Evolutionary conservation across 2,888 invertebrate species (phyloP).

Genomic region (Pherbina coryleti): DNA sequence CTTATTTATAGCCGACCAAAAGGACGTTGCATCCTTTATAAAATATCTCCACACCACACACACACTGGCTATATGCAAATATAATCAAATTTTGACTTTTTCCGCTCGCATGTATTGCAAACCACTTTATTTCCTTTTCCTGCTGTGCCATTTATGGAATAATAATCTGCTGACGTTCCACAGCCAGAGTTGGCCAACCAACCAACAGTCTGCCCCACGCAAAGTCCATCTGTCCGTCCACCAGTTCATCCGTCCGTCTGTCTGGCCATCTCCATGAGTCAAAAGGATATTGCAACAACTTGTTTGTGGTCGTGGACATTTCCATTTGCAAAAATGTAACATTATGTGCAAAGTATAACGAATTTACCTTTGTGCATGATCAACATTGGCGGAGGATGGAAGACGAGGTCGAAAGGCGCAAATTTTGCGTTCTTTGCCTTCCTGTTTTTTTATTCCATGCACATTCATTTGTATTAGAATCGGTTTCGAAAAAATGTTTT

Average conservation of each 20-base stretch:
- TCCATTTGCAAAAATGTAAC: slow-evolving; percentile 30
- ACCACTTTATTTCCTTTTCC: slow-evolving; percentile 47
- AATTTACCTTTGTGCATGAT: slow-evolving; percentile 20
- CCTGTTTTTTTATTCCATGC: background rate
- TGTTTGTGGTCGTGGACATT: slow-evolving; percentile 36
- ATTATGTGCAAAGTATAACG: slow-evolving; percentile 29
- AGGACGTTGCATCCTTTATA: slow-evolving; percentile 12
- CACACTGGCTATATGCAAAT: slow-evolving; percentile 38
- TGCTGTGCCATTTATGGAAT: slow-evolving; percentile 39
- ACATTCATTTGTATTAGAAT: slow-evolving; percentile 21
- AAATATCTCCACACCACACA: slow-evolving; percentile 17
- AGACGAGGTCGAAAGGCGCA: slow-evolving; percentile 19
- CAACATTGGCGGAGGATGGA: background rate
- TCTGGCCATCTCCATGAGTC: background rate
- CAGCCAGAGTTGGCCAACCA: background rate
- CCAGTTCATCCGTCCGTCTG: background rate
- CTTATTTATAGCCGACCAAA: slow-evolving; percentile 37
- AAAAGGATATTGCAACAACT: slow-evolving; percentile 38
- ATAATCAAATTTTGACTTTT: slow-evolving; percentile 43
- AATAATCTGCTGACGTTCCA: slow-evolving; percentile 29
- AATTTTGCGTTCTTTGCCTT: slow-evolving; percentile 15
- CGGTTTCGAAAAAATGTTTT: slow-evolving; percentile 1
- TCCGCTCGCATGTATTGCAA: slow-evolving; percentile 44
- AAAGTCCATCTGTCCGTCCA: background rate
- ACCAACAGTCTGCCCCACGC: too few species aligned